Evolutionary conservation across 2,113 vertebrate species (phyloP), one percentile per base, ranked within the genome.

Genomic region (Alexandromys fortis): DNA sequence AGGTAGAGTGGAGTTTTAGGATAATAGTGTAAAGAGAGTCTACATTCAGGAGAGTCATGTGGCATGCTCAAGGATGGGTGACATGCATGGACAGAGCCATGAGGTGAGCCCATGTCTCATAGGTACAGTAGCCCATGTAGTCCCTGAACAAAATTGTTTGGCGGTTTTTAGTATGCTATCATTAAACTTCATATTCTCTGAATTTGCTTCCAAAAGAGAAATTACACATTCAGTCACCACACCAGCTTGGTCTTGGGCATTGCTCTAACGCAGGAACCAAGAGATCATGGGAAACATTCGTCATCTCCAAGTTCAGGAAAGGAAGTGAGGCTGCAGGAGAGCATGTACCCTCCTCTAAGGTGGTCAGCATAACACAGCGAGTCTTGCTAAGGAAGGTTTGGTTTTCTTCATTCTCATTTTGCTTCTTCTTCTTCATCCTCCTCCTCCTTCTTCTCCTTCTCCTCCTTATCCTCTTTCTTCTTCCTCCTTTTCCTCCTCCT

Each of bases 221-320:
- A 68, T 10, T 38, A 52, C 28, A 47, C 24, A 55, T 77, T 88
- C 13, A 85, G 12, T 33, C 81, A 21, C 7, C 9, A 55, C 33
- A 70, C 9, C 28, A n/a, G 22, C 68, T 75, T 75, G 76, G 35
- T 52, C 72, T 81, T 86, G 76, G 90, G 24, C 21, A 88, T 5
- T 35, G 8, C 45, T 55, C 93, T 93, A 85, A 35, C n/a, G 52
- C 6, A 30, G 70, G 33, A 92, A 65, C 87, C 65, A 70, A 10
- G 76, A 65, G 78, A 49, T 65, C 52, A 70, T 9, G 42, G 38
- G 30, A 65, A 21, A 58, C 7, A 1, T 87, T 42, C 35, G 55
- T 83, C 47, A 83, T 82, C 17, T 95, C 58, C 77, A 82, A 78
- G 76, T 52, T 86, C 26, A 35, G 70, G 58, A 86, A 76, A 67